phyloP scores from a whole-genome alignment of 2,797 vertebrate genomes.

The Philypnodon macrostomus region DNA sequence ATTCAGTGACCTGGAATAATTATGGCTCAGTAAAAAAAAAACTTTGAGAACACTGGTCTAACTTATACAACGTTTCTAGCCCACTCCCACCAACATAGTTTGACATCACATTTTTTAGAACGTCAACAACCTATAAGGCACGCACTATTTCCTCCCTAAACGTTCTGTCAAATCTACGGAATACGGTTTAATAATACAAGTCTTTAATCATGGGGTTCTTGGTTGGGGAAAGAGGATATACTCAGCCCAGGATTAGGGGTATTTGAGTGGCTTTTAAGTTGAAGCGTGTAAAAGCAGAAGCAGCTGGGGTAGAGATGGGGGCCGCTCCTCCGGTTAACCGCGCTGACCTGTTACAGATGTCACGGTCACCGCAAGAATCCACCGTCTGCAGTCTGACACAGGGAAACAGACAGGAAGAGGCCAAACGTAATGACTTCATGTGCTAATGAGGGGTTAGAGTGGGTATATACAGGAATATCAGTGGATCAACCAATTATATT shows the following conservation, averaged over 20 bases:
- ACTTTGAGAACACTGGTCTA: too few species aligned
- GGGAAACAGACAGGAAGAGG: too few species aligned
- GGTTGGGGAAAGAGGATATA: slow-evolving; percentile 6
- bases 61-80: too few species aligned
- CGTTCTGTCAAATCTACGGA: neutral
- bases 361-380: slow-evolving; percentile 15
- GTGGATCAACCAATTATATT: neutral
- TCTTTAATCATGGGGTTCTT: slow-evolving; percentile 3
- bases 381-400: neutral
- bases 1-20: too few species aligned
- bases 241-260: neutral
- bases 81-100: neutral
- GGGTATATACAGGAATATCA: neutral
- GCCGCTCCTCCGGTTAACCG: slow-evolving; percentile 1
- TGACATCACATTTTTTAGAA: too few species aligned
- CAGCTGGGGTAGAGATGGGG: slow-evolving; percentile 17
- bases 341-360: slow-evolving; percentile 14
- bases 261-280: slow-evolving; percentile 9
- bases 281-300: slow-evolving; percentile 15
- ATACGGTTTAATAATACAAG: neutral
- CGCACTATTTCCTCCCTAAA: slow-evolving; percentile 2
- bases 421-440: neutral
- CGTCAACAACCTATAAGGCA: neutral
- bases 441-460: slow-evolving; percentile 1
- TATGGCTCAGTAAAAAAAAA: too few species aligned